Base-by-base conservation (phyloP, 2,113 vertebrate genomes). In the Oxyura jamaicensis region DNA sequence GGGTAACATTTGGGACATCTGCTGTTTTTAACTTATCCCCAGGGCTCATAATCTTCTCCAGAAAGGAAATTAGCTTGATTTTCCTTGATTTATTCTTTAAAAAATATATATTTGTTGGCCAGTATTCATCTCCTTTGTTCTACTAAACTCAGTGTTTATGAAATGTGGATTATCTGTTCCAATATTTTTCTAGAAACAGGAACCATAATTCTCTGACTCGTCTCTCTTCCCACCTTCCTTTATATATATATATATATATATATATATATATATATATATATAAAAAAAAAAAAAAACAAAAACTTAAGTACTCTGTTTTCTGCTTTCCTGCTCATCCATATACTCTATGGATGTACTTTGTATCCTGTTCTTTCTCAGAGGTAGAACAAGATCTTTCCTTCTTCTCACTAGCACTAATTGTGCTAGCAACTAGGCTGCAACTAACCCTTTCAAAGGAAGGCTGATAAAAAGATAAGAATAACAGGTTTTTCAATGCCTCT, bases 31-130 rank as follows among this genome's bases (percentile, higher is more conserved):
- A 46, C 76, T 90, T 90, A 96, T 46, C 76, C 86, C 13, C 56
- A 75, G 73, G 88, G 76, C 86, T 63, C 86, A 62, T 74, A 96
- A 94, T 68, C 83, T 86, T 88, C 94, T 92, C 83, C 83, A 94
- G 81, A 73, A 93, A 93, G 50, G 56, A 93, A 94, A 93, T 75
- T 59, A 78, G 76, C 52, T 90, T 83, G 90, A 90, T 86, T 95
- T 96, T 81, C 86, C 65, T 29, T 83, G 7, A 93, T 90, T 93
- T 92, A 90, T 88, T 81, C 19, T 71, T 81, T 60, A 88, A 96
- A 96, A 92, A 94, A 96, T n/a, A 95, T 91, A 74, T 58, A 90
- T 83, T 94, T 86, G 39, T 62, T 95, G 85, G 95, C 88, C 46
- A 78, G 46, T 72, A 84, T 69, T 94, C 74, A 73, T 71, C 50